Evolutionary conservation across 2,888 invertebrate species (phyloP).

Genomic region (Schizaphis graminum): DNA sequence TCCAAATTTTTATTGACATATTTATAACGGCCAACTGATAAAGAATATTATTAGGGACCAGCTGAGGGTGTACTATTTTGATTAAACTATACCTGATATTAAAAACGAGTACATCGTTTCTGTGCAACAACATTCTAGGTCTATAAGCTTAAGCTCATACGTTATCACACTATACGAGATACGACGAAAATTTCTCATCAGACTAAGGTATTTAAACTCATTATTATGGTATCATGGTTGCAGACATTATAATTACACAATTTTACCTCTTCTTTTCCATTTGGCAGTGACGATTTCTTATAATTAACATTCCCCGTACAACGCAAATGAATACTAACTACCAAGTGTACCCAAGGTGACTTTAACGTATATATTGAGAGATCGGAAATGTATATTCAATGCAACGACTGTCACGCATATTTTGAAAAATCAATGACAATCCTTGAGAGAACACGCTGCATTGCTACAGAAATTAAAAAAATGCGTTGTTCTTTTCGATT

Average conservation of each 20-base stretch:
- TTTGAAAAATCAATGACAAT: constrained; percentile 72
- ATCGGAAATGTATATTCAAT: constrained; percentile 97
- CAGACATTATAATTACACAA: not conserved
- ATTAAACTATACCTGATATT: constrained; percentile 68
- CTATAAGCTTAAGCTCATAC: constrained; percentile 81
- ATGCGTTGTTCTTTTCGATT: too few relatives aligned
- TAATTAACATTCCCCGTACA: constrained; percentile 91
- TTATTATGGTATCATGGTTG: too few relatives aligned
- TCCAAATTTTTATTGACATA: constrained; percentile 59
- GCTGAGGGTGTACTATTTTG: not conserved
- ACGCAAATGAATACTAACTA: constrained; percentile 97
- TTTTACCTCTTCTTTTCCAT: constrained; percentile 71
- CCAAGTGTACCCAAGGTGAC: constrained; percentile 96
- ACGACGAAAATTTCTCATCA: constrained; percentile 73
- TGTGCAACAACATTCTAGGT: constrained; percentile 73
- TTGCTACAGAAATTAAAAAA: too few relatives aligned
- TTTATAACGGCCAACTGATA: too few relatives aligned
- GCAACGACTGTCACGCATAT: constrained; percentile 96
- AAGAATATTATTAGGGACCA: too few relatives aligned
- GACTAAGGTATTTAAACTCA: constrained; percentile 67
- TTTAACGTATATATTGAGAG: constrained; percentile 97
- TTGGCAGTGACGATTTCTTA: constrained; percentile 82
- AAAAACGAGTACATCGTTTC: constrained; percentile 68
- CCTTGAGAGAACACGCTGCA: not conserved
- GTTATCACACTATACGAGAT: too few relatives aligned